Evolutionary conservation across 1,140 invertebrate genomes (phyloP).

Genomic region (Gonatopus flavifemur): DNA sequence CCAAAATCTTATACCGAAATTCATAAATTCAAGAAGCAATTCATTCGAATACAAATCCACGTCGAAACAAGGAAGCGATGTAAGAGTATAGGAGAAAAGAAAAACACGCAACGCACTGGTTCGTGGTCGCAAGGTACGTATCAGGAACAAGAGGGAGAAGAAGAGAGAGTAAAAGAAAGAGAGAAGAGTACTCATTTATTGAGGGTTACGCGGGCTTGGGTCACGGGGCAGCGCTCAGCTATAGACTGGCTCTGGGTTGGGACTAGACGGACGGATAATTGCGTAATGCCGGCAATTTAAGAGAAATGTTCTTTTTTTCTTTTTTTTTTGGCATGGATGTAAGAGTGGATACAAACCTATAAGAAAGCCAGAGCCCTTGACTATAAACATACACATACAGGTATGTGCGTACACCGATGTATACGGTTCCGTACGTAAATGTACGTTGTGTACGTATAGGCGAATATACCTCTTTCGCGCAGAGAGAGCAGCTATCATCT

Average conservation of each 20-base stretch:
- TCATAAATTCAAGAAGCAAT: too few relatives aligned
- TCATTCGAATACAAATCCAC: too few relatives aligned
- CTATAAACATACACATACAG: background rate
- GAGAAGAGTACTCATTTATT: slow-evolving; percentile 22
- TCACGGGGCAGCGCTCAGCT: slow-evolving; percentile 4
- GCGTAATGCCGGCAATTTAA: slow-evolving; percentile 43
- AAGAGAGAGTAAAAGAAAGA: slow-evolving; percentile 3
- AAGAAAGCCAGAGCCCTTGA: too few relatives aligned
- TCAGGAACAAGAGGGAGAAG: background rate
- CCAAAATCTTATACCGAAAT: too few relatives aligned
- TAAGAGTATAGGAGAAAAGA: too few relatives aligned
- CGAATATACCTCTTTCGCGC: too few relatives aligned
- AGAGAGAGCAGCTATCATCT: slow-evolving; percentile 21
- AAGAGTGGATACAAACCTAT: too few relatives aligned
- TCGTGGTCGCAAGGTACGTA: background rate
- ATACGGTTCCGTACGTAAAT: background rate
- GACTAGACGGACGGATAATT: slow-evolving; percentile 34
- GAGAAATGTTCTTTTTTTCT: slow-evolving; percentile 10
- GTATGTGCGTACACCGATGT: background rate
- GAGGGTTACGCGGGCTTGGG: slow-evolving; percentile 27
- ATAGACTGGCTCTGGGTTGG: background rate
- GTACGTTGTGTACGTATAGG: slow-evolving; percentile 10
- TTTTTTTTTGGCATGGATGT: too few relatives aligned
- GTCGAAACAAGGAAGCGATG: too few relatives aligned
- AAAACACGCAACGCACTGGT: too few relatives aligned